Conservation (phyloP, 2,113 vertebrate genomes). For the Macrotus californicus region DNA sequence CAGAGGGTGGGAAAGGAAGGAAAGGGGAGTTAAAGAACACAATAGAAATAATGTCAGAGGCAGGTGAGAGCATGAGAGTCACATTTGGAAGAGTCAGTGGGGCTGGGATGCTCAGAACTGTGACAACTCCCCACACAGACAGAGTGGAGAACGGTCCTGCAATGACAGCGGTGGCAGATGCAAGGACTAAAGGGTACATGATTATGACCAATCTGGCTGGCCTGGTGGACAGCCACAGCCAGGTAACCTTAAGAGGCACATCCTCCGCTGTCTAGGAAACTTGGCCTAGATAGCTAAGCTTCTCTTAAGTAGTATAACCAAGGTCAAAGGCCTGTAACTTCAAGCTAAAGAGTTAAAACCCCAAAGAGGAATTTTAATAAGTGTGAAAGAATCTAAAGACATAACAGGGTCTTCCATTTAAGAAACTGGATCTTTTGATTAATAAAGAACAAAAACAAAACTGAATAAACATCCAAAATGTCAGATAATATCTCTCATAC, state of each 20-base stretch:
- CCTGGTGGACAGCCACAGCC: not conserved
- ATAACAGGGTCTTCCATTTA: not conserved
- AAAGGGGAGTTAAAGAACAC: not conserved
- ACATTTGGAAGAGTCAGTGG: not conserved
- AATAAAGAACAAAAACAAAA: conserved; percentile 6
- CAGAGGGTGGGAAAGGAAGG: not conserved
- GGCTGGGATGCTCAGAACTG: not conserved
- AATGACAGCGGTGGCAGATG: not conserved
- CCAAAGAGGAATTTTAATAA: conserved; percentile 2
- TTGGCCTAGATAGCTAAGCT: too few species aligned
- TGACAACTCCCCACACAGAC: not conserved
- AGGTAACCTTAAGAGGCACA: not conserved
- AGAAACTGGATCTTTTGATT: not conserved
- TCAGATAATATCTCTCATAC: conserved; percentile 4
- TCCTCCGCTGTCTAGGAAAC: not conserved
- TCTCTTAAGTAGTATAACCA: not conserved
- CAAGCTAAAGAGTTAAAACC: not conserved
- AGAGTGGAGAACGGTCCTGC: not conserved
- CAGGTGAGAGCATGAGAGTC: not conserved
- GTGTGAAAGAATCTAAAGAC: not conserved
- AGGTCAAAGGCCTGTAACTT: not conserved
- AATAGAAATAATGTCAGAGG: not conserved
- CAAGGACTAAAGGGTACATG: not conserved
- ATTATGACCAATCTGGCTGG: not conserved
- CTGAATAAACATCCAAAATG: not conserved